Evolutionary conservation across 2,888 invertebrate species (phyloP).

Genomic region (Sinohyriopsis cumingii): DNA sequence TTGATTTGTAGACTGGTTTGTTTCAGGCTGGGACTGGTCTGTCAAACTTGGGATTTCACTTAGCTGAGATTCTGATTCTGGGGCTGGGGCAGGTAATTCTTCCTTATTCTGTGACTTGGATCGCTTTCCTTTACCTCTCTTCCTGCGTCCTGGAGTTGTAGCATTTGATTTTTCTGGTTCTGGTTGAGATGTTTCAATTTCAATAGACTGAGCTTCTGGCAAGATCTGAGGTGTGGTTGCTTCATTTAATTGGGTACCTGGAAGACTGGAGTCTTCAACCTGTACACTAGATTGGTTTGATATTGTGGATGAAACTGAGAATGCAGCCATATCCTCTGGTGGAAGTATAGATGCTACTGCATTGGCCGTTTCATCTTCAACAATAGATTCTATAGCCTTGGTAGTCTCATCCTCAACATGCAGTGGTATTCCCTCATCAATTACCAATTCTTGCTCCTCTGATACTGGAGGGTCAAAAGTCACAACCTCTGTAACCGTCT

Average conservation of each 20-base stretch:
- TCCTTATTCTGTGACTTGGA: conserved; percentile 26
- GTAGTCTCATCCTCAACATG: conserved; percentile 46
- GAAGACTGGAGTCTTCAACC: too few relatives aligned
- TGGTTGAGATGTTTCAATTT: conserved; percentile 17
- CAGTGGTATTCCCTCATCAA: conserved; percentile 42
- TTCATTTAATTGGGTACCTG: too few relatives aligned
- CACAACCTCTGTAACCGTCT: conserved; percentile 25
- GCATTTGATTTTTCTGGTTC: conserved; percentile 31
- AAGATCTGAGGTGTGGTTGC: conserved; percentile 31
- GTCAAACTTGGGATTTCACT: conserved; percentile 12
- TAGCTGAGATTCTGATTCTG: background rate
- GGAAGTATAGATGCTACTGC: conserved; percentile 37
- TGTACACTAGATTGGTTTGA: too few relatives aligned
- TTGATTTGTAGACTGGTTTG: too few relatives aligned
- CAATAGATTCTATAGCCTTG: conserved; percentile 35
- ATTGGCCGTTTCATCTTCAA: conserved; percentile 37
- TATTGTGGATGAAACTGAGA: conserved; percentile 29
- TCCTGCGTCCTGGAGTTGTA: conserved; percentile 16
- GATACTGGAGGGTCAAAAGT: conserved; percentile 35
- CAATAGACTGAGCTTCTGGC: conserved; percentile 16
- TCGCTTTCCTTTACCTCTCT: conserved; percentile 25
- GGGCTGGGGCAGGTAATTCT: too few relatives aligned
- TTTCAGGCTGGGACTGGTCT: too few relatives aligned
- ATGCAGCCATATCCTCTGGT: conserved; percentile 25
- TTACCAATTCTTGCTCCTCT: conserved; percentile 40